A percentile compares a stretch with the other conserved stretches of the same genome.
Conservation (phyloP, 1,140 invertebrate species). For the Saccostrea glomerata region DNA sequence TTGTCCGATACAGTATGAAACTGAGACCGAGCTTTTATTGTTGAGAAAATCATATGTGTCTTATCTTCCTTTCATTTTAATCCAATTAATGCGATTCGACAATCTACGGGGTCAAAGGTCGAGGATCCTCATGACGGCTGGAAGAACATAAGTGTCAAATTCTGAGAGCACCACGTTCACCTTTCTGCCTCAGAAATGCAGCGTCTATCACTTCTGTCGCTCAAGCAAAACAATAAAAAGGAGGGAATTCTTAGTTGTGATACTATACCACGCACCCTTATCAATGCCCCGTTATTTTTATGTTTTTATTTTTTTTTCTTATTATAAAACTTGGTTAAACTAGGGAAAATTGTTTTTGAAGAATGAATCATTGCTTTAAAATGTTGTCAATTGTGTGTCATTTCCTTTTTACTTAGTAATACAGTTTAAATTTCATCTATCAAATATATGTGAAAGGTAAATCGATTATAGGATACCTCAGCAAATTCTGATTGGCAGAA, state of each 20-base stretch:
- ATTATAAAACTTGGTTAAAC: background rate
- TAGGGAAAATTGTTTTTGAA: background rate
- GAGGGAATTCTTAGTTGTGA: background rate
- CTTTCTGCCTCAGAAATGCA: slow-evolving; percentile 13
- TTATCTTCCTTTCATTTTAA: slow-evolving; percentile 35
- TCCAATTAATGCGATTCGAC: slow-evolving; percentile 34
- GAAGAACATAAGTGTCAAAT: slow-evolving; percentile 32
- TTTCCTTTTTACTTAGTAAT: background rate
- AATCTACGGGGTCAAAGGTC: slow-evolving; percentile 17
- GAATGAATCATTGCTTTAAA: background rate
- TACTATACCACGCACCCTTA: slow-evolving; percentile 17
- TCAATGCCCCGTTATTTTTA: slow-evolving; percentile 9
- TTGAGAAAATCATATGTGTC: slow-evolving; percentile 32
- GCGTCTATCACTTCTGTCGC: slow-evolving; percentile 29
- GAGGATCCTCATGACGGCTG: slow-evolving; percentile 20
- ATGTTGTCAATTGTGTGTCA: slow-evolving; percentile 7
- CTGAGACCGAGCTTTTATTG: slow-evolving; percentile 12
- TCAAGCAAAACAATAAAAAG: slow-evolving; percentile 31
- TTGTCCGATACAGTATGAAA: slow-evolving; percentile 32
- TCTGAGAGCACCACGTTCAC: slow-evolving; percentile 15
- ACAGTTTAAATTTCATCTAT: background rate
- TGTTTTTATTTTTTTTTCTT: background rate
- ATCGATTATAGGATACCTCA: background rate
- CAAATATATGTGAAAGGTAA: background rate
- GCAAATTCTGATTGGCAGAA: no score